These are phyloP conservation scores for Cremastinae sp. DNA, from an alignment of 2,888 invertebrate species.

Conservation along the genomic window DNA sequence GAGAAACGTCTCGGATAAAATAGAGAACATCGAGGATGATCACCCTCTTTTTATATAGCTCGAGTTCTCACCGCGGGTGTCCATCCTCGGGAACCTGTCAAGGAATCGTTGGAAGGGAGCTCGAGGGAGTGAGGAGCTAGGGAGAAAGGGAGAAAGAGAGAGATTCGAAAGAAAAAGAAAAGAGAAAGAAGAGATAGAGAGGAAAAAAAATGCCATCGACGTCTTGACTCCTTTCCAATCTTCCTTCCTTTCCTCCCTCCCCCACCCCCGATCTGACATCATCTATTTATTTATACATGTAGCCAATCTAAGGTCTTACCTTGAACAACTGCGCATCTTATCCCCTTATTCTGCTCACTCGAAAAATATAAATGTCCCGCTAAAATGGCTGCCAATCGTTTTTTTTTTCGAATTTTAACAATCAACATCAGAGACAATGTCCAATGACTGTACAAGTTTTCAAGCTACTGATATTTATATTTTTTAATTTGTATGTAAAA, in stretches of 20 bases:
- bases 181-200: neutral
- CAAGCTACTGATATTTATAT: too few species aligned
- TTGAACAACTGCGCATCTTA: neutral
- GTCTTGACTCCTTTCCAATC: conserved; percentile 4
- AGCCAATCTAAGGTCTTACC: neutral
- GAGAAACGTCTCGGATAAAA: conserved; percentile 75
- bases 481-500: too few species aligned
- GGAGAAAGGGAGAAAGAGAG: neutral
- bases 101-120: conserved; percentile 26
- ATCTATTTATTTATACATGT: neutral
- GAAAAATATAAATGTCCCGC: too few species aligned
- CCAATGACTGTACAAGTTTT: too few species aligned
- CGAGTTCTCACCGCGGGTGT: conserved; percentile 70
- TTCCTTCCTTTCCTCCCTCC: conserved; percentile 6
- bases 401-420: too few species aligned
- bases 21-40: conserved; percentile 65
- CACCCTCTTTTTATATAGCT: conserved; percentile 32
- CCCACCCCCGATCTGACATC: neutral
- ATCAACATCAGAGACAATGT: too few species aligned
- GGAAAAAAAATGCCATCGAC: conserved; percentile 21
- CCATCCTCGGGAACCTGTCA: conserved; percentile 61
- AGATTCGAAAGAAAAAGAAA: conserved; percentile 22
- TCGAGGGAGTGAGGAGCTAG: conserved; percentile 1
- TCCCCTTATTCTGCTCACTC: too few species aligned
- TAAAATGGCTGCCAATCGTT: too few species aligned